Evolutionary conservation across 2,797 vertebrate species (phyloP).

Genomic region (Crypturellus tataupa): DNA sequence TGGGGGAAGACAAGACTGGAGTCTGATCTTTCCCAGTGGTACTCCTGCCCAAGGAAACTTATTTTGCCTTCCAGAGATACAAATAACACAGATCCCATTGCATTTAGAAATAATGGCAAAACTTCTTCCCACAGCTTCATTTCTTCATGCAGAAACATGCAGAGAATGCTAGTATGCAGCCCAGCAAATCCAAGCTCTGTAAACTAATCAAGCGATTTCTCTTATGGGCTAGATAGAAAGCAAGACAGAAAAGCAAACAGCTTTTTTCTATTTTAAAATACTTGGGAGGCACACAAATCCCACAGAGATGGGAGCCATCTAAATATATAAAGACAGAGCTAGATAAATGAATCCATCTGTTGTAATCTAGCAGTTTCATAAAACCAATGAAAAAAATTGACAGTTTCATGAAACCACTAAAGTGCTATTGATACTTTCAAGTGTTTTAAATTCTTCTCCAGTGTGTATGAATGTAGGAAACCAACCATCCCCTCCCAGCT

Average conservation of each 20-base stretch:
- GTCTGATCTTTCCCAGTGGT: not conserved
- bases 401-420: constrained; percentile 18
- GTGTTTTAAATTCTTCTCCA: constrained; percentile 2
- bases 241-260: constrained; percentile 21
- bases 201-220: constrained; percentile 2
- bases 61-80: not conserved
- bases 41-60: not conserved
- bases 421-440: constrained; percentile 1
- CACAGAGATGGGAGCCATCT: constrained; percentile 24
- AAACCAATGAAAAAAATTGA: constrained; percentile 12
- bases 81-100: not conserved
- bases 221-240: not conserved
- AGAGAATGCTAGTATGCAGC: not conserved
- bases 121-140: not conserved
- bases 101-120: not conserved
- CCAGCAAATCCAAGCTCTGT: not conserved
- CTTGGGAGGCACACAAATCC: constrained; percentile 11
- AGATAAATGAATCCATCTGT: constrained; percentile 52
- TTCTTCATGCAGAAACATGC: not conserved
- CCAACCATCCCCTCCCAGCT: not conserved
- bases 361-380: constrained; percentile 29
- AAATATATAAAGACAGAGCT: not conserved
- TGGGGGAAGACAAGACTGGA: not conserved
- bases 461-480: not conserved
- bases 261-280: constrained; percentile 53